Base-by-base conservation (phyloP, 2,113 vertebrate species). In the Columbina picui region DNA sequence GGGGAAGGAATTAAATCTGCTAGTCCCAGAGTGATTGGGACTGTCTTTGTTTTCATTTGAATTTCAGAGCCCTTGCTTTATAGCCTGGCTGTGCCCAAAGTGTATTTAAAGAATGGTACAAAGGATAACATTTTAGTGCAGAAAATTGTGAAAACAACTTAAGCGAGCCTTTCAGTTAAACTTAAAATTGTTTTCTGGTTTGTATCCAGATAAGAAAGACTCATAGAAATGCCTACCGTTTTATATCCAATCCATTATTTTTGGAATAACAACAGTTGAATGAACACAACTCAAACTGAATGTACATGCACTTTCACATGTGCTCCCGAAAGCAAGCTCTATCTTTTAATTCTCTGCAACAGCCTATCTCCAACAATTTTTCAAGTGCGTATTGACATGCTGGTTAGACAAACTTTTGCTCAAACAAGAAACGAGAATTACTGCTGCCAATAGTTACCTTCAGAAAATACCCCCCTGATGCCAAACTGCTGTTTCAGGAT, bases 101-200 rank as follows among this genome's bases (percentile, higher is more conserved):
- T 8, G 3, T 84, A 49, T 91, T 87, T 92, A 87, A 94, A 91
- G 74, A 89, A 71, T 17, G 36, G 56, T 71, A 73, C 45, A 85
- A 73, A 10, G 76, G 45, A 65, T 87, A 94, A 89, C 25, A 61
- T 87, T 84, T 76, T 82, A 61, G 63, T 63, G 68, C 7, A 3
- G 65, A 87, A 93, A 95, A 89, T 50, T 74, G 59, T 71, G 70
- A 71, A 94, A 90, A 74, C 12, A 71, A 41, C 64, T 93, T 77
- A n/a, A 84, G 89, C 15, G 65, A 91, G 74, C 73, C 63, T 80
- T 97, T 91, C 89, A 87, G 50, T 91, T 82, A 69, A 91, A 59
- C 67, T 81, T 94, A 82, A 87, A 89, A 82, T 93, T 82, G 17
- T 75, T 82, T 81, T 79, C 74, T 96, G 86, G 90, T 43, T 73